Conservation (phyloP, 2,888 invertebrate species). For the Amblyjoppa fuscipennis region DNA sequence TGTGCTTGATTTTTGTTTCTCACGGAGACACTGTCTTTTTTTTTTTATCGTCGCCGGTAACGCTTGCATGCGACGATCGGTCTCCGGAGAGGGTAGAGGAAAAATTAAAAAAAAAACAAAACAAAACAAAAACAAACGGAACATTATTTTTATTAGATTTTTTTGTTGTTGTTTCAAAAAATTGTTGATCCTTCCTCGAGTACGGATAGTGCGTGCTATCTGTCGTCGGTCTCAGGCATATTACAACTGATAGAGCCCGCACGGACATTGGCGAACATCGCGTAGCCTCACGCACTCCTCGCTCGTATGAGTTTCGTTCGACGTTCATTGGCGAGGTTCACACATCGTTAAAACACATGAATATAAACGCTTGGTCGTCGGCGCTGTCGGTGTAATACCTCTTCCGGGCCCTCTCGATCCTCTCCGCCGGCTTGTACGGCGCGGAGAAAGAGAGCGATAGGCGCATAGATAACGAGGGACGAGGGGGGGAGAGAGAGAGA, state of each 20-base stretch:
- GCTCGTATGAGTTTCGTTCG: slow-evolving; percentile 49
- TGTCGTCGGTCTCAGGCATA: slow-evolving; percentile 15
- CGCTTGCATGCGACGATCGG: not conserved
- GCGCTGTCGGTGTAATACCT: slow-evolving; percentile 54
- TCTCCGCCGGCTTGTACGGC: slow-evolving; percentile 29
- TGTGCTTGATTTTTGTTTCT: not conserved
- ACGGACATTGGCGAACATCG: not conserved
- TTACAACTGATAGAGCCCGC: slow-evolving; percentile 2
- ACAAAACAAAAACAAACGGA: not conserved
- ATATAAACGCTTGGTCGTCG: slow-evolving; percentile 22
- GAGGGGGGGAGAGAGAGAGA: slow-evolving; percentile 3
- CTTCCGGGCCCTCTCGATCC: slow-evolving; percentile 59
- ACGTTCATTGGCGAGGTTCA: slow-evolving; percentile 55
- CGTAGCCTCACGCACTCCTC: slow-evolving; percentile 17
- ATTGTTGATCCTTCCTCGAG: not conserved
- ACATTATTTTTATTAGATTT: not conserved
- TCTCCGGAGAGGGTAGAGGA: not conserved
- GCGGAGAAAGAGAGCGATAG: slow-evolving; percentile 42
- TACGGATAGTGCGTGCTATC: slow-evolving; percentile 2
- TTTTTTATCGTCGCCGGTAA: not conserved
- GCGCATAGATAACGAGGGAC: slow-evolving; percentile 16
- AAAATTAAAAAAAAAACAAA: not conserved
- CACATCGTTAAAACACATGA: slow-evolving; percentile 22
- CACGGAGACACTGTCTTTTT: not conserved
- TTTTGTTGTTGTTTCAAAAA: not conserved